These are phyloP conservation scores for Leuciscus idus DNA, from an alignment of 2,113 vertebrate genomes.

Conservation along the genomic window DNA sequence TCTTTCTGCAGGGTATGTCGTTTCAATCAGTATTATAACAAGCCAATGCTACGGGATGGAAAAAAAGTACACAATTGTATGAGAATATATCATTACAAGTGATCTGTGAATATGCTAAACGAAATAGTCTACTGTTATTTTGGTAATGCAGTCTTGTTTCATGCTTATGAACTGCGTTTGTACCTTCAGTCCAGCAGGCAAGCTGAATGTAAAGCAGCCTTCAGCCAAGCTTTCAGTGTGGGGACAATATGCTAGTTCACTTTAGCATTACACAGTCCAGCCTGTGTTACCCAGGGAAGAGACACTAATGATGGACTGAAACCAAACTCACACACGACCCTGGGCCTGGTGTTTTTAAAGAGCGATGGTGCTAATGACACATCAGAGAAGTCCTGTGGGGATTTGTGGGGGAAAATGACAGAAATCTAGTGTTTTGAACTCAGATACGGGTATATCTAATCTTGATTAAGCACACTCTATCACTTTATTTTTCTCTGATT, in stretches of 20 bases:
- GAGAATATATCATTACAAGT: conserved; percentile 75
- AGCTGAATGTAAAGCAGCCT: conserved; percentile 78
- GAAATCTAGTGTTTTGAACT: conserved; percentile 77
- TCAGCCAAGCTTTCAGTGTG: conserved; percentile 72
- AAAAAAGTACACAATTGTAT: conserved; percentile 63
- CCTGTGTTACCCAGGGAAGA: conserved; percentile 78
- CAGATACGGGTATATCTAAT: conserved; percentile 81
- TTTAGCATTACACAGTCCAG: conserved; percentile 76
- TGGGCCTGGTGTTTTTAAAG: conserved; percentile 69
- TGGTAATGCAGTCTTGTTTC: conserved; percentile 69
- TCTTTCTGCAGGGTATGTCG: conserved; percentile 76
- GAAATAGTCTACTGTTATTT: conserved; percentile 63
- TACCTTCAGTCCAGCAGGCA: conserved; percentile 64
- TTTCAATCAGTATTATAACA: conserved; percentile 77
- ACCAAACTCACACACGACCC: conserved; percentile 55
- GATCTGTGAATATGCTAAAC: conserved; percentile 80
- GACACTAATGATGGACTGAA: conserved; percentile 76
- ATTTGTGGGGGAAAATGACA: conserved; percentile 73
- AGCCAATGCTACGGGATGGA: conserved; percentile 64
- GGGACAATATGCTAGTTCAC: conserved; percentile 67
- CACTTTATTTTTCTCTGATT: conserved; percentile 70
- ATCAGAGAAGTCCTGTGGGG: conserved; percentile 73
- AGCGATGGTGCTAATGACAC: conserved; percentile 78
- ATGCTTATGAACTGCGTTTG: conserved; percentile 70
- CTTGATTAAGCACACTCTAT: conserved; percentile 81